Evolutionary conservation across 1,140 invertebrate species (phyloP).

Genomic region (Drosophila takahashii): DNA sequence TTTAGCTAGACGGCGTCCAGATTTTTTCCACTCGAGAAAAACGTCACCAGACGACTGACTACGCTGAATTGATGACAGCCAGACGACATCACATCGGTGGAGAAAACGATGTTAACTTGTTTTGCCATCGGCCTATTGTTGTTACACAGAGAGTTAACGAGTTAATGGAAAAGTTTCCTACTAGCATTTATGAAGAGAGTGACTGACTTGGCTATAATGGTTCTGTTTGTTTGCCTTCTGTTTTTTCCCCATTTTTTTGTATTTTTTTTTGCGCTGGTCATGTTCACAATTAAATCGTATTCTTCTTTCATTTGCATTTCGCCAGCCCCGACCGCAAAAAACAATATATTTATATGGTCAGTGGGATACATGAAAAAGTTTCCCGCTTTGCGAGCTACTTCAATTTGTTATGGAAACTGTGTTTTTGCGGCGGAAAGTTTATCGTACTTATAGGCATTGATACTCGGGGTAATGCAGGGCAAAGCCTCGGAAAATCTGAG

Average conservation of each 20-base stretch:
- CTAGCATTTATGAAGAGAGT: slow-evolving; percentile 42
- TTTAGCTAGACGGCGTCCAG: slow-evolving; percentile 36
- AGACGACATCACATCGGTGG: slow-evolving; percentile 47
- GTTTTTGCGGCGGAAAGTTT: slow-evolving; percentile 37
- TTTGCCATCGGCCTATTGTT: slow-evolving; percentile 57
- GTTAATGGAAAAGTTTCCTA: slow-evolving; percentile 77
- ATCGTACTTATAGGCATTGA: slow-evolving; percentile 11
- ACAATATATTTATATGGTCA: slow-evolving; percentile 25
- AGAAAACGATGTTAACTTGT: slow-evolving; percentile 60
- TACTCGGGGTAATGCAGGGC: slow-evolving; percentile 13
- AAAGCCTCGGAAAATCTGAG: slow-evolving; percentile 15
- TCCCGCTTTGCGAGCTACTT: slow-evolving; percentile 29
- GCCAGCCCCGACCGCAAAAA: slow-evolving; percentile 26
- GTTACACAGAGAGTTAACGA: slow-evolving; percentile 66
- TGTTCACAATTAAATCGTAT: slow-evolving; percentile 39
- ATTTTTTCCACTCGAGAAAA: slow-evolving; percentile 60
- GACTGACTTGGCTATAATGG: slow-evolving; percentile 18
- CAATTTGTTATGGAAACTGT: slow-evolving; percentile 38
- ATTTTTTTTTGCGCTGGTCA: slow-evolving; percentile 33
- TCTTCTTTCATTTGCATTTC: slow-evolving; percentile 50
- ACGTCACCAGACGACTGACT: slow-evolving; percentile 51
- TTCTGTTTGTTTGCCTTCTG: slow-evolving; percentile 8
- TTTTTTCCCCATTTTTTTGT: slow-evolving; percentile 36
- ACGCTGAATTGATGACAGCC: slow-evolving; percentile 63
- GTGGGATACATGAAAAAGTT: slow-evolving; percentile 27